Conservation (phyloP, 2,888 invertebrate species). For the Ischnus inquisitorius region DNA sequence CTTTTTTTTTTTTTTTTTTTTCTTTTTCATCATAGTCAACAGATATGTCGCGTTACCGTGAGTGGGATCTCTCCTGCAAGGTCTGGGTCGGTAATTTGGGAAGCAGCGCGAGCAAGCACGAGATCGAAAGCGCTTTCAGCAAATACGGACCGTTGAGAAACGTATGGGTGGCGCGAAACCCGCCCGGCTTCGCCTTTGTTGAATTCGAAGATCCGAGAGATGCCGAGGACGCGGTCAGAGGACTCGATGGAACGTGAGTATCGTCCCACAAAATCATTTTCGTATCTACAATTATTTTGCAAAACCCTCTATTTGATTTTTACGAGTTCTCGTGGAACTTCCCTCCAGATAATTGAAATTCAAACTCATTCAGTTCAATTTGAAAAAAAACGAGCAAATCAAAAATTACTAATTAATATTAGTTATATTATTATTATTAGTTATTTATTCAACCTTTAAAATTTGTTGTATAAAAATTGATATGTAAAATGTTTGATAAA, state of each 20-base stretch:
- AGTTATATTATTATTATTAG: too few species aligned
- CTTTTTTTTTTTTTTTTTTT: not conserved
- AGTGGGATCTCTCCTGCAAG: conserved; percentile 95
- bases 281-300: not conserved
- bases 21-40: conserved; percentile 55
- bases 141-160: conserved; percentile 96
- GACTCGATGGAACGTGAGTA: conserved; percentile 93
- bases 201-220: conserved; percentile 96
- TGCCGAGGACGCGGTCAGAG: conserved; percentile 94
- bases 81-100: conserved; percentile 97
- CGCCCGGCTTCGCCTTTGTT: conserved; percentile 96
- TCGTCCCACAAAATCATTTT: not conserved
- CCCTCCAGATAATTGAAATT: too few species aligned
- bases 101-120: conserved; percentile 95
- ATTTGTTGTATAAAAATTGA: too few species aligned
- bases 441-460: too few species aligned
- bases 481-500: too few species aligned
- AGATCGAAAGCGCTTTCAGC: conserved; percentile 94
- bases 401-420: too few species aligned
- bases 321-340: not conserved
- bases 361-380: too few species aligned
- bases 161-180: conserved; percentile 97
- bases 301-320: not conserved
- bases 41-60: conserved; percentile 91
- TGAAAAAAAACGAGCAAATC: too few species aligned